phyloP scores from a whole-genome alignment of 2,888 invertebrate genomes.

The Amblyjoppa proteus region DNA sequence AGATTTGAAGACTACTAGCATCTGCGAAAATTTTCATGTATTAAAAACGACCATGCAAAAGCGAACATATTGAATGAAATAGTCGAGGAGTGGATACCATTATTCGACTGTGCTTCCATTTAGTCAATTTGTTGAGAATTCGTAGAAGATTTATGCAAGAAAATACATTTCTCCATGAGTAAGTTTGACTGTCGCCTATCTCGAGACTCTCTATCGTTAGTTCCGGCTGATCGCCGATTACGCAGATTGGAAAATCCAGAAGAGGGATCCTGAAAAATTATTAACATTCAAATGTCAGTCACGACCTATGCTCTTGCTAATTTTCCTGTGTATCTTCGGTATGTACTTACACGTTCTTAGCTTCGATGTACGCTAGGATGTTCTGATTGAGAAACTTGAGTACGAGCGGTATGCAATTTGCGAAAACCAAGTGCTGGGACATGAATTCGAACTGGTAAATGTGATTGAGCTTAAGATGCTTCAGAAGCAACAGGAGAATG shows the following conservation, averaged over 20 bases:
- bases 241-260: constrained; percentile 97
- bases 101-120: constrained; percentile 99
- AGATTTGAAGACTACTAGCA: constrained; percentile 99
- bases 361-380: constrained; percentile 96
- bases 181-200: constrained; percentile 93
- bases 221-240: constrained; percentile 97
- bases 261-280: constrained; percentile 91
- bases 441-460: constrained; percentile 99
- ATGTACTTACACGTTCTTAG: constrained; percentile 92
- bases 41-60: constrained; percentile 17
- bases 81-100: constrained; percentile 86
- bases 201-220: constrained; percentile 96
- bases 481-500: constrained; percentile 95
- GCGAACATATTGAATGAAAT: background rate
- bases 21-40: constrained; percentile 84
- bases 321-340: background rate
- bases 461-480: constrained; percentile 99
- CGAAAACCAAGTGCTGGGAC: constrained; percentile 99
- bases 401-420: constrained; percentile 99
- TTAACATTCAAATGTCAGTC: background rate
- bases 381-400: constrained; percentile 99
- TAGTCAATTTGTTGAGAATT: constrained; percentile 98
- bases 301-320: constrained; percentile 36
- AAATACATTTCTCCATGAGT: constrained; percentile 99
- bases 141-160: constrained; percentile 98